Base-by-base conservation (phyloP, 2,797 vertebrate species). In the Euphonia xanthogaster region DNA sequence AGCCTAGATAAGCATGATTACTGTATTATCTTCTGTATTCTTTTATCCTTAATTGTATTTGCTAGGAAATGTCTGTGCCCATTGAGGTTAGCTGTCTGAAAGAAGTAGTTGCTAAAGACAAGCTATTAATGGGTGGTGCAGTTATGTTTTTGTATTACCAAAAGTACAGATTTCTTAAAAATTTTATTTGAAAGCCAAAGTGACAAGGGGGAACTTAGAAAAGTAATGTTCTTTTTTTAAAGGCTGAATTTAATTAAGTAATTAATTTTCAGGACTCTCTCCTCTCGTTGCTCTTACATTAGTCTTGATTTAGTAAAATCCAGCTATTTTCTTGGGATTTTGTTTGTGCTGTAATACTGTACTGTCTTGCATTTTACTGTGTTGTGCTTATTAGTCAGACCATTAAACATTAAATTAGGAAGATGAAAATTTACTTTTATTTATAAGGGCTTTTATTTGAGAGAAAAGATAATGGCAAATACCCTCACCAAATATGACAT, bases 321-420 rank as follows among this genome's bases (percentile, higher is more conserved):
- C 24, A n/a, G 15, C 45, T 63, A 8, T 57, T 73, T 73, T 28
- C 31, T 53, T 83, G 42, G 10, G n/a, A 37, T 81, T 95, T 90
- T 79, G 53, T 28, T 62, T 31, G 13, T 58, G 30, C 23, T 40
- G 40, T 63, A 63, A 35, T 48, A 35, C 16, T 60, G 1, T 63
- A 16, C 53, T 73, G 22, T 78, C 63, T 83, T 87, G 28, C 25
- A 6, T 73, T 20, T 88, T 75, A 58, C 40, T 53, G 39, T 57
- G 9, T 55, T 89, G 50, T 85, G 27, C 81, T 90, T 81, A 33
- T 91, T 93, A 92, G 47, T 63, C 48, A 54, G 76, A 58, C 31
- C 44, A 77, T 83, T 77, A 73, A 92, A 33, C 33, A 77, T 84
- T 84, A 86, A 91, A 86, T 91, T 58, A 81, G 60, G 72, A 91